Conservation (phyloP, 1,140 invertebrate species). For the Stegodyphus dumicola region DNA sequence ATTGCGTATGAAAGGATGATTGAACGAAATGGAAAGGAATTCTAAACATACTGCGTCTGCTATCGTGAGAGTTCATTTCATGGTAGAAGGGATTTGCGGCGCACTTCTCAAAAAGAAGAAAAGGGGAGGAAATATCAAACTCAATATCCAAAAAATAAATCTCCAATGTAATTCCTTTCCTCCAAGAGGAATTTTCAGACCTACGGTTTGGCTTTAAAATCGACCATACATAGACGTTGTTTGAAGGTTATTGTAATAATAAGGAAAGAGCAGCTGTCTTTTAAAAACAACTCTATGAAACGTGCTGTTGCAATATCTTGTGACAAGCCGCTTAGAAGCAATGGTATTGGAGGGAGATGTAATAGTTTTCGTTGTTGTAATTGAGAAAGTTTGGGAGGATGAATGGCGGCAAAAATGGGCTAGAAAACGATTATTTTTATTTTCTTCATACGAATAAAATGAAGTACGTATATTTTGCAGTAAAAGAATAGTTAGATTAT, state of each 20-base stretch:
- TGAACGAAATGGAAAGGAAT: neutral
- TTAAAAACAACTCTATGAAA: neutral
- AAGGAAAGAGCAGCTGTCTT: neutral
- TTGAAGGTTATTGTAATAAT: too few species aligned
- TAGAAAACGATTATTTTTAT: too few species aligned
- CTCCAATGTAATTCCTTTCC: neutral
- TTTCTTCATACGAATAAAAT: too few species aligned
- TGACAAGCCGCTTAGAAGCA: neutral
- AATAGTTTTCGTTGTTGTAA: too few species aligned
- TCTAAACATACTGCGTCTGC: neutral
- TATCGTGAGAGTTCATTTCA: conserved; percentile 47
- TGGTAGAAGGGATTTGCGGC: conserved; percentile 33
- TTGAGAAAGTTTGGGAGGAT: too few species aligned
- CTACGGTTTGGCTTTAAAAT: neutral
- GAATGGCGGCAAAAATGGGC: too few species aligned
- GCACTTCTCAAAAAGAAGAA: conserved; percentile 31
- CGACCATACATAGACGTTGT: too few species aligned
- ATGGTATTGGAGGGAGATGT: neutral
- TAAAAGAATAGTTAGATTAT: too few species aligned
- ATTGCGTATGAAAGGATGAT: conserved; percentile 15
- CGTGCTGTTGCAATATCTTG: neutral
- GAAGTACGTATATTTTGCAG: too few species aligned
- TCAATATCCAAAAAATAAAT: conserved; percentile 17
- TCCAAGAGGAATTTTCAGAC: neutral
- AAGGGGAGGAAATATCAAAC: neutral